Base-by-base conservation (phyloP, 2,113 vertebrate species). In the Atherinomorus stipes region DNA sequence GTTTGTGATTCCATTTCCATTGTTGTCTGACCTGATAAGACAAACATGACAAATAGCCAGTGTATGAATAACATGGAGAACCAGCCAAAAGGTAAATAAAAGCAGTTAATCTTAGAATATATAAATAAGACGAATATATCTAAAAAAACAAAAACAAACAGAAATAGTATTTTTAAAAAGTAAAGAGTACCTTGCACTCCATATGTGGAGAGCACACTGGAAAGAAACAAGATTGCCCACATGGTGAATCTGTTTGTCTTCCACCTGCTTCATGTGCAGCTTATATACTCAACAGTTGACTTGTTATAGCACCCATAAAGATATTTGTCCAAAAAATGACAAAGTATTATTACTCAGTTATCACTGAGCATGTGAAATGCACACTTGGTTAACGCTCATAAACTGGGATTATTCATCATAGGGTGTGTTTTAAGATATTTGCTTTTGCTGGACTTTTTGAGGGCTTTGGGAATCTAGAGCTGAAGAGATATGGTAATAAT, bases 211-310 rank as follows among this genome's bases (percentile, higher is more conserved):
- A 90, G 31, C 47, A 85, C 53, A 13, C 66, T 21, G 64, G 71
- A 84, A 18, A 91, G 77, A 65, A 91, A 18, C 61, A 89, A 1
- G 11, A 90, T 68, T 42, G 81, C 76, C 80, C 74, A 76, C 86
- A 91, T 88, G 64, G 13, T 72, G 56, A 75, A 65, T 84, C 4
- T 0, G 8, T 76, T 80, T 52, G 8, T 52, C 37, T 79, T 18
- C 62, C 68, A 71, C 23, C n/a, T 89, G 66, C 34, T 66, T 62
- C 37, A 73, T 13, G 34, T 8, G 49, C 10, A 11, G 52, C 45
- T 92, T 90, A 81, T 87, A 91, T 91, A 83, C 52, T 64, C 60
- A 22, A 58, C 25, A 34, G 8, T 11, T 2, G 3, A 7, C 59
- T 23, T 47, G 31, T 61, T 59, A 50, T 15, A 70, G 50, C 44